Base-by-base conservation (phyloP, 2,888 invertebrate genomes). In the Chironomus tentans region DNA sequence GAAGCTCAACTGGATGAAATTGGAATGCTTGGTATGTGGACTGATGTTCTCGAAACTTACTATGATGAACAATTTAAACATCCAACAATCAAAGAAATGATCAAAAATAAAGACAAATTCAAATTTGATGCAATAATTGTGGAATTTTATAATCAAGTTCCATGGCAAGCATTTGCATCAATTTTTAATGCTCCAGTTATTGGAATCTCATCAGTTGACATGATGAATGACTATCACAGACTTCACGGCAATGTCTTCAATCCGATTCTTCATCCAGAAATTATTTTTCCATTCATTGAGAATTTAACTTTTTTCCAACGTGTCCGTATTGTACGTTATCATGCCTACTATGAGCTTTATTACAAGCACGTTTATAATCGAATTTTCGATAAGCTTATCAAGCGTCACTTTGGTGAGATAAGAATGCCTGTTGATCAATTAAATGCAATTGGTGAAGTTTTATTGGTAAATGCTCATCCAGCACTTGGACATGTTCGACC, bases 91-190 rank as follows among this genome's bases (percentile, higher is more conserved):
- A 6, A 24, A 12, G 22, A 77, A 13, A 70, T 79, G 6, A 77
- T 79, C 5, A 77, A 78, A 13, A 56, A 86, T 77, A 84, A 83
- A 0, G 84, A 83, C 28, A 81, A 85, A 46, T 13, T 24, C 10
- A 83, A 83, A 76, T 88, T 88, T 77, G 88, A 88, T 79, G 78
- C 87, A 65, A 84, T 87, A 1, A 82, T 88, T 61, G 83, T 85
- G 4, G 88, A 88, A 81, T 83, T 84, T 0, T 82, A 87, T 12
- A 81, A 84, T 3, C 86, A 87, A 13, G 22, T 22, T 0, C 76
- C 85, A 0, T 78, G 85, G 5, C 85, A 84, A 65, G 86, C 84
- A 0, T 83, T 85, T n/a, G 85, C 86, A 15, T 84, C 87, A 22
- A 85, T 85, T 78, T 88, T 88, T 79, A 80, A 85, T 46, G 84